Base-by-base conservation (phyloP, 2,888 invertebrate genomes). In the Dendrolimus houi region DNA sequence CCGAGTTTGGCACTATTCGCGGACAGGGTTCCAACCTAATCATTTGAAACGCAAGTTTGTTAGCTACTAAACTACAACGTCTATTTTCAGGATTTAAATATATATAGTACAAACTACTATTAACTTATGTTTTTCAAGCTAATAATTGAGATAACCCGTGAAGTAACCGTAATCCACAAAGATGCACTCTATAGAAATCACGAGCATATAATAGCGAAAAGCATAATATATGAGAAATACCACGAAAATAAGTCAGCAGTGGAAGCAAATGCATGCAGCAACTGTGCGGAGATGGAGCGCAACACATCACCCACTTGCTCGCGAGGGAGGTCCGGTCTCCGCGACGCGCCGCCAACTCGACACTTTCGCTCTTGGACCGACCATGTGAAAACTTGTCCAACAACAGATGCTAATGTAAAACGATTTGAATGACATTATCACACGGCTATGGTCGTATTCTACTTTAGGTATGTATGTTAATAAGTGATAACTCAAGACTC, bases 341-440 rank as follows among this genome's bases (percentile, higher is more conserved):
- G 55, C 14, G 14, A 53, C 56, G 52, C 52, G 29, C 52, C 41
- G 56, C 14, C 55, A 54, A 54, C n/a, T 55, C 62, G 62, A 71
- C 79, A 85, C 86, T 86, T 87, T 86, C 86, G 85, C 84, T 81
- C 68, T 70, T 68, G 61, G 65, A 69, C 63, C 61, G 57, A 65
- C 57, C 63, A 65, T 61, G 60, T 65, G 66, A 61, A 59, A 63
- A 62, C 56, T 59, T 56, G 59, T 57, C 56, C 42, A 59, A 56
- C 62, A 56, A 62, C 62, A 56, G 56, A 57, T 54, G 55, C 53
- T 7, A 29, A 47, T 47, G 47, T 47, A 47, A 47, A 47, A 8
- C 47, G 9, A 47, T 47, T 47, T 47, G 47, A 47, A 47, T 12
- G 47, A 47, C 47, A 47, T 47, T 47, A 47, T 47, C 47, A 47